A percentile compares a stretch with the other conserved stretches of the same genome.
Evolutionary conservation across 2,113 vertebrate species (phyloP).

Genomic region (Grus americana): DNA sequence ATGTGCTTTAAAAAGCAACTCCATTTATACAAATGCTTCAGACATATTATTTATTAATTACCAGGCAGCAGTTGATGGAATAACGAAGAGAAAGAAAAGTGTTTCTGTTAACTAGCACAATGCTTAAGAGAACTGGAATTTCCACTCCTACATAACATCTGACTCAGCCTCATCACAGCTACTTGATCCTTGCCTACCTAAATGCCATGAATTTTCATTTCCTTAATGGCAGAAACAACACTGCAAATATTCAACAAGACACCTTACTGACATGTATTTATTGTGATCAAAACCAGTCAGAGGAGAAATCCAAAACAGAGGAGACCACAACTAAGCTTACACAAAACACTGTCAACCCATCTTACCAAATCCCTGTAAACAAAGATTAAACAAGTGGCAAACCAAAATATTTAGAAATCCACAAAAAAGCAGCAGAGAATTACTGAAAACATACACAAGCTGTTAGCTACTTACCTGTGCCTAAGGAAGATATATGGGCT

Average conservation of each 20-base stretch:
- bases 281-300: conserved; percentile 4
- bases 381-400: not conserved
- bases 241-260: conserved; percentile 52
- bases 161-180: conserved; percentile 63
- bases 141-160: conserved; percentile 76
- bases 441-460: conserved; percentile 50
- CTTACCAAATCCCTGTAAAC: conserved; percentile 58
- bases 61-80: conserved; percentile 28
- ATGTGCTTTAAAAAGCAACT: conserved; percentile 33
- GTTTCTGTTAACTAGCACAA: conserved; percentile 56
- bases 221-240: conserved; percentile 70
- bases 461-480: conserved; percentile 70
- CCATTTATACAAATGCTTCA: not conserved
- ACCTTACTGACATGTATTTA: conserved; percentile 4
- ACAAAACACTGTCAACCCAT: conserved; percentile 47
- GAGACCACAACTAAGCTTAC: conserved; percentile 58
- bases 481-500: conserved; percentile 68
- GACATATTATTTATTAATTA: conserved; percentile 47
- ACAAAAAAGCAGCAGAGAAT: not conserved
- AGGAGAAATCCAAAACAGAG: conserved; percentile 47
- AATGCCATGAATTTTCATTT: conserved; percentile 69
- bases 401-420: not conserved
- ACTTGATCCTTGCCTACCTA: conserved; percentile 74
- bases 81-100: conserved; percentile 19
- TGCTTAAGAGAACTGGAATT: conserved; percentile 71